phyloP scores from a whole-genome alignment of 1,140 invertebrate species.

The Pseudobourletiella spinata region DNA sequence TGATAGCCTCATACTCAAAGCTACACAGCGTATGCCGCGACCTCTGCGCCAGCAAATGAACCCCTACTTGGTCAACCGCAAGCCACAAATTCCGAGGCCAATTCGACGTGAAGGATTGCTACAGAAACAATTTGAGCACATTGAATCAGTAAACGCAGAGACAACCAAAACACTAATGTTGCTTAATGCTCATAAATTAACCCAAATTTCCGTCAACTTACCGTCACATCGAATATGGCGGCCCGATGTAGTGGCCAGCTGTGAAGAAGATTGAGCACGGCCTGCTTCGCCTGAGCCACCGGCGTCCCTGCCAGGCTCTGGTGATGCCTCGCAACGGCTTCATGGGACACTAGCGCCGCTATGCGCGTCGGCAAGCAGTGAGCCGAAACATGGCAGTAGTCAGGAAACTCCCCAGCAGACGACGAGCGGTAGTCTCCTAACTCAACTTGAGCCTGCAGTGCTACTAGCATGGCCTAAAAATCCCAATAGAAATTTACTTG shows the following conservation, averaged over 20 bases:
- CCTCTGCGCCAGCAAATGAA: constrained; percentile 80
- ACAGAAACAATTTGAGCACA: too few species aligned
- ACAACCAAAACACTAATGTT: too few species aligned
- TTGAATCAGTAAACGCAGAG: too few species aligned
- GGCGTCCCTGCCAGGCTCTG: constrained; percentile 76
- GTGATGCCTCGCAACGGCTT: constrained; percentile 76
- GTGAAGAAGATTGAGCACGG: constrained; percentile 86
- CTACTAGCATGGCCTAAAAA: constrained; percentile 84
- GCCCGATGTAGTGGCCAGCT: constrained; percentile 86
- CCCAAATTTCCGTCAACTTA: too few species aligned
- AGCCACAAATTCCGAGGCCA: constrained; percentile 82
- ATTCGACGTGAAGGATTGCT: constrained; percentile 93
- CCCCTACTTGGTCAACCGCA: constrained; percentile 83
- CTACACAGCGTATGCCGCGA: constrained; percentile 77
- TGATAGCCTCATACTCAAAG: constrained; percentile 76
- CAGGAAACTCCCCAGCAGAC: constrained; percentile 48
- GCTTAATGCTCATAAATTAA: too few species aligned
- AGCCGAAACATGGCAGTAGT: constrained; percentile 47
- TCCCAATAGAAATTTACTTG: too few species aligned
- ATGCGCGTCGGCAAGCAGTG: constrained; percentile 68
- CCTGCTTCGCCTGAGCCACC: constrained; percentile 74
- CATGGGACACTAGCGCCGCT: constrained; percentile 59
- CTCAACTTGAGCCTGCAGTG: constrained; percentile 86
- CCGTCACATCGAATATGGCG: constrained; percentile 78
- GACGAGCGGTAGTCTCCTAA: constrained; percentile 61